Conservation (phyloP, 2,888 invertebrate species). For the Mesorhabditis belari region DNA sequence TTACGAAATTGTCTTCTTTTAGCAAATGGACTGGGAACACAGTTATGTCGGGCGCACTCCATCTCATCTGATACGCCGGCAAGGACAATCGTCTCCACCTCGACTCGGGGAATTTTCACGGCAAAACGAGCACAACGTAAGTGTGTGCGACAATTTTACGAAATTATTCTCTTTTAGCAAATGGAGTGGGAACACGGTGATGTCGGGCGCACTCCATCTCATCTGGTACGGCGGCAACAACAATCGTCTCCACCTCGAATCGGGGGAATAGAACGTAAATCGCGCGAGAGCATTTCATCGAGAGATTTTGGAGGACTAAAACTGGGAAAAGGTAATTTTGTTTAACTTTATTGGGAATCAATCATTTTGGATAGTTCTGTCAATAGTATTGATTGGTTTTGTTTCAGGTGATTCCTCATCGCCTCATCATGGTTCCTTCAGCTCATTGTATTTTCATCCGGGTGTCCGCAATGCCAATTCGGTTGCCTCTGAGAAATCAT, state of each 20-base stretch:
- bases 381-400: too few relatives aligned
- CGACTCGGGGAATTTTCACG: neutral
- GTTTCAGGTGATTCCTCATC: too few relatives aligned
- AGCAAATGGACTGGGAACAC: conserved; percentile 33
- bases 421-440: neutral
- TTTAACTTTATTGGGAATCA: neutral
- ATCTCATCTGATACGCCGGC: neutral
- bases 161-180: too few relatives aligned
- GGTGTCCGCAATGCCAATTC: neutral
- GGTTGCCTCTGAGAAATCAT: too few relatives aligned
- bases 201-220: conserved; percentile 1
- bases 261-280: neutral
- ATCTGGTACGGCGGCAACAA: neutral
- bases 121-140: too few relatives aligned
- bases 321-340: neutral
- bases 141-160: neutral
- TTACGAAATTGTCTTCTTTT: neutral
- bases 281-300: neutral
- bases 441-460: neutral
- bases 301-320: neutral
- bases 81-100: too few relatives aligned
- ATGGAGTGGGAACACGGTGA: conserved; percentile 36
- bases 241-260: too few relatives aligned
- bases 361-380: too few relatives aligned
- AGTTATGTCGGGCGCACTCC: conserved; percentile 8